Percentiles rank a stretch among this genome's conserved stretches.
phyloP scores from a whole-genome alignment of 2,888 invertebrate species.

The Coelinius sp. region DNA sequence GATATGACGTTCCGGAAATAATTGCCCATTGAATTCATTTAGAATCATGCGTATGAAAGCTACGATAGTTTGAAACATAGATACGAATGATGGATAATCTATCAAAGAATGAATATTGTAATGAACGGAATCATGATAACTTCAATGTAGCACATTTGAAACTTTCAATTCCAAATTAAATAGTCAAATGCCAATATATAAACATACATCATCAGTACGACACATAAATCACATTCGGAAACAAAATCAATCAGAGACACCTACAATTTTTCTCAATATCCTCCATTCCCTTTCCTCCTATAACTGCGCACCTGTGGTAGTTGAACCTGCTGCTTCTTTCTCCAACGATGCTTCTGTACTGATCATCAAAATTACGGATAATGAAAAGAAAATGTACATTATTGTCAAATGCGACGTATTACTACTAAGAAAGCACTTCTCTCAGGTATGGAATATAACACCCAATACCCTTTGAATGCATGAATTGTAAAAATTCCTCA shows the following conservation, averaged over 20 bases:
- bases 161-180: neutral
- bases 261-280: conserved; percentile 46
- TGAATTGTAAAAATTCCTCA: neutral
- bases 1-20: too few species aligned
- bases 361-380: conserved; percentile 56
- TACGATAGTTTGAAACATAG: too few species aligned
- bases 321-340: conserved; percentile 57
- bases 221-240: conserved; percentile 61
- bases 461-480: neutral
- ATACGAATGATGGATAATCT: too few species aligned
- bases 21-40: too few species aligned
- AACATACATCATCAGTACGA: conserved; percentile 59
- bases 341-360: conserved; percentile 51
- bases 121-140: neutral
- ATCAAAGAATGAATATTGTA: neutral
- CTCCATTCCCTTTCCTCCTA: conserved; percentile 43
- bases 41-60: too few species aligned
- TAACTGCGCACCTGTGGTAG: conserved; percentile 43
- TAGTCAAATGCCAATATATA: conserved; percentile 11
- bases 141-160: neutral
- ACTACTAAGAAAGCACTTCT: conserved; percentile 55
- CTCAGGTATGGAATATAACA: conserved; percentile 63
- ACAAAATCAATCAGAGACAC: conserved; percentile 58
- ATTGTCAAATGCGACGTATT: conserved; percentile 58
- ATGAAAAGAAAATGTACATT: conserved; percentile 57